These are phyloP conservation scores for Sarcophaga subvicina DNA, from an alignment of 2,888 invertebrate genomes.

Conservation along the genomic window DNA sequence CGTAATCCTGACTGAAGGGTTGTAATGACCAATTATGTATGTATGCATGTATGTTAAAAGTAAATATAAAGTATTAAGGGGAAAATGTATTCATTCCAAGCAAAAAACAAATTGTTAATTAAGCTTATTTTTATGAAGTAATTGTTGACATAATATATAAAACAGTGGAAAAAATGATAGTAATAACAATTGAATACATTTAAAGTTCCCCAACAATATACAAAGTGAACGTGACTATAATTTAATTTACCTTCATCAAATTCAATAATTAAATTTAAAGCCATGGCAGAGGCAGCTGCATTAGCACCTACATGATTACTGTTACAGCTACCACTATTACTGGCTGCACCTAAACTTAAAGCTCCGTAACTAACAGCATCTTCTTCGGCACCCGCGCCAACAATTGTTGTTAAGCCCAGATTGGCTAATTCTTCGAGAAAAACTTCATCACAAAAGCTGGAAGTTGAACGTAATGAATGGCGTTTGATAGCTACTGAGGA, in stretches of 20 bases:
- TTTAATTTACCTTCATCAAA: slow-evolving; percentile 53
- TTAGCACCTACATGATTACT: slow-evolving; percentile 6
- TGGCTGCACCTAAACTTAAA: slow-evolving; percentile 47
- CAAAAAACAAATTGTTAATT: too few relatives aligned
- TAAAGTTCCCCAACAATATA: background rate
- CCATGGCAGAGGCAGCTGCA: slow-evolving; percentile 11
- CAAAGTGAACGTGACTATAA: background rate
- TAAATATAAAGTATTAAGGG: too few relatives aligned
- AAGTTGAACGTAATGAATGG: slow-evolving; percentile 77
- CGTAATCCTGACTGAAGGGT: too few relatives aligned
- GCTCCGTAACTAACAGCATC: slow-evolving; percentile 48
- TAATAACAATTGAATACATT: background rate
- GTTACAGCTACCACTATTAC: background rate
- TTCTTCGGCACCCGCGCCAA: slow-evolving; percentile 24
- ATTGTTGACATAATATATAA: too few relatives aligned
- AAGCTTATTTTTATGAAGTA: too few relatives aligned
- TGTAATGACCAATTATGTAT: too few relatives aligned
- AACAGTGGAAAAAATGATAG: too few relatives aligned
- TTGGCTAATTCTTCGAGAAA: slow-evolving; percentile 73
- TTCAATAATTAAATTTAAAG: slow-evolving; percentile 56
- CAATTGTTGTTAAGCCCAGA: slow-evolving; percentile 18
- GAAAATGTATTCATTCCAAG: too few relatives aligned
- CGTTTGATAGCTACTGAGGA: slow-evolving; percentile 71
- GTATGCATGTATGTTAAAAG: too few relatives aligned
- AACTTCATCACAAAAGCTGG: slow-evolving; percentile 79